Evolutionary conservation across 2,113 vertebrate genomes (phyloP), one percentile per base, ranked within the genome.

Genomic region (Hippoglossus stenolepis): DNA sequence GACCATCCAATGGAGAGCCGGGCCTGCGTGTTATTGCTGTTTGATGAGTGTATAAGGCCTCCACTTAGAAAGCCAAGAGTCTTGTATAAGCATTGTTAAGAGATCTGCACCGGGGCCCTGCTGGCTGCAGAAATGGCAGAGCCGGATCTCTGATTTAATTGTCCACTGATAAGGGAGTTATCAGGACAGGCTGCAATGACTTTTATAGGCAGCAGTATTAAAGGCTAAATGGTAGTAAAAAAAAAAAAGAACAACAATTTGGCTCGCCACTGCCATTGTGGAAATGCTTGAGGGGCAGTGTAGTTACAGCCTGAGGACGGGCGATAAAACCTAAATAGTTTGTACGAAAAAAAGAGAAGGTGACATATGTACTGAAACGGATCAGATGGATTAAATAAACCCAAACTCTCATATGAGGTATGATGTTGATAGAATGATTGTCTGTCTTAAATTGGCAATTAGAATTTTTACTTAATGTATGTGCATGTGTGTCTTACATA

Each of bases 401-500:
- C 43, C 43, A 15, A 15, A 15, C 13, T 43, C 45, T 17, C 3
- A 17, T 18, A 4, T 49, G 43, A 49, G 14, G 4, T 5, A 18
- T 49, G 2, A 2, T 43, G 3, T 13, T 4, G 5, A 64, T 2
- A 47, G 14, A 40, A 54, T 31, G 20, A 21, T 51, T 51, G 43
- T 45, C 43, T 45, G 43, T 38, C 35, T 38, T 38, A 38, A 9
- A 43, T 43, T 43, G 40, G 40, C 3, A 13, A 43, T 43, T 43
- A 12, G 12, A 2, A 13, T 43, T 43, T 13, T 10, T 38, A 38
- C 18, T 58, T 56, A 28, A 15, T 57, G 59, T 40, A 62, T 62
- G 31, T 9, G 45, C n/a, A 21, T 28, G 13, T 40, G 49, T 57
- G 47, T 57, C 93, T 92, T 89, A 93, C 93, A 20, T 93, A 91